A percentile compares a stretch with the other conserved stretches of the same genome.
phyloP scores from a whole-genome alignment of 2,113 vertebrate species.

The Naja naja region DNA sequence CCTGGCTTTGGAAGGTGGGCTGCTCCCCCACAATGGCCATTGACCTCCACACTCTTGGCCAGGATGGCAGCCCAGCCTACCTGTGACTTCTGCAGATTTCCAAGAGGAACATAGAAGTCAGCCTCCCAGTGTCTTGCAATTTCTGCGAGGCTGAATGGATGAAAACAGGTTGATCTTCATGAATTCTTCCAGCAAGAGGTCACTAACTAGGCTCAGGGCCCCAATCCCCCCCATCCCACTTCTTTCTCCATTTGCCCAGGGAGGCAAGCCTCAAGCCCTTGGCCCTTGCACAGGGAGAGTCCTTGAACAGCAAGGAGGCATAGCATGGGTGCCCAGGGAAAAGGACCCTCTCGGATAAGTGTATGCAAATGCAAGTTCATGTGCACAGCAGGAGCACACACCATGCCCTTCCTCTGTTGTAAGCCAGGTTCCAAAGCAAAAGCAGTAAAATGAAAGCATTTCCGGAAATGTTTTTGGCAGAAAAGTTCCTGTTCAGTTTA shows the following conservation, averaged over 20 bases:
- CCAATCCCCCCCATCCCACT: neutral
- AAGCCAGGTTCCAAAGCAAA: neutral
- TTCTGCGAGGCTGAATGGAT: neutral
- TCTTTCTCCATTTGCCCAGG: neutral
- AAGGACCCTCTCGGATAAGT: neutral
- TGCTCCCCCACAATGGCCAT: neutral
- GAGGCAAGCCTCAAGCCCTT: neutral
- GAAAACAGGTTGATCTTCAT: neutral
- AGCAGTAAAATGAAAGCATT: conserved; percentile 6
- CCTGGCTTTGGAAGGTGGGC: too few species aligned
- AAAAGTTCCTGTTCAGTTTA: neutral
- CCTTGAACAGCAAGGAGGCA: neutral
- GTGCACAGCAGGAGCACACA: fast-evolving
- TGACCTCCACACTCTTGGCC: neutral
- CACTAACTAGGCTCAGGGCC: neutral
- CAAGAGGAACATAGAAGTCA: neutral
- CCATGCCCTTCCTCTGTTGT: neutral
- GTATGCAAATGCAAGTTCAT: neutral
- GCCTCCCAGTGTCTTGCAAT: neutral
- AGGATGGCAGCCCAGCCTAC: neutral
- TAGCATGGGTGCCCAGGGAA: neutral
- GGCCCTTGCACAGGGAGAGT: neutral
- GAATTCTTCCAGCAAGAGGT: neutral
- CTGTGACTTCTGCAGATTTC: neutral
- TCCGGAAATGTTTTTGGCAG: neutral